Evolutionary conservation across 2,113 vertebrate genomes (phyloP), one percentile per base, ranked within the genome.

Genomic region (Archocentrus centrarchus): DNA sequence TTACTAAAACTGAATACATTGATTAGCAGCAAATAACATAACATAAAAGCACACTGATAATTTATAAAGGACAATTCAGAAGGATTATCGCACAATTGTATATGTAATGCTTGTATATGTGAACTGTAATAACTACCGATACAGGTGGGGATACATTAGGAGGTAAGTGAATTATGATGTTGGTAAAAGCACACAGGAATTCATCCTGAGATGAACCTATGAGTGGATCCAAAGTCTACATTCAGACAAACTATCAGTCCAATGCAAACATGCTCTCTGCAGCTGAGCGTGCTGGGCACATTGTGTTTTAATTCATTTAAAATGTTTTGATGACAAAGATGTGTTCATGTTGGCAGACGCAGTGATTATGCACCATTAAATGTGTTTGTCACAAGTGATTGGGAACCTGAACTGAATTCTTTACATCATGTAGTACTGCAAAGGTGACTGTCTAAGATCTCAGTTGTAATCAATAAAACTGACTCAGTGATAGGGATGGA

Each of bases 211-310:
- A 70, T 89, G 62, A 15, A 84, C 79, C 47, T 1, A 5, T 80
- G 59, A 81, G 86, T 75, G 22, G 80, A 85, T 89, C 83, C 92
- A 94, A 95, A 94, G 94, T 95, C 88, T 89, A 75, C 24, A 79
- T 75, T 82, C 61, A 88, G 89, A 89, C 92, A 95, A 93, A 93
- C 64, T 92, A n/a, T 10, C 24, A 2, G 11, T 68, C 81, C 77
- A 86, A 59, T 86, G 82, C 83, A 93, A 94, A 94, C 81, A 92
- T 91, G 80, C 78, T 86, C 89, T 92, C 75, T 94, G 93, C 88
- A 81, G 87, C 10, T 6, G 1, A 11, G 10, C 4, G 6, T 6
- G 0, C 5, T 68, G 15, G 10, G 6, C 3, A 4, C 6, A 2
- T 44, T 24, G 44, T 2, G 37, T 37, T 30, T 39, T 53, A 81